These are phyloP conservation scores for Neoniphon sammara DNA, from an alignment of 2,797 vertebrate species.

Conservation along the genomic window DNA sequence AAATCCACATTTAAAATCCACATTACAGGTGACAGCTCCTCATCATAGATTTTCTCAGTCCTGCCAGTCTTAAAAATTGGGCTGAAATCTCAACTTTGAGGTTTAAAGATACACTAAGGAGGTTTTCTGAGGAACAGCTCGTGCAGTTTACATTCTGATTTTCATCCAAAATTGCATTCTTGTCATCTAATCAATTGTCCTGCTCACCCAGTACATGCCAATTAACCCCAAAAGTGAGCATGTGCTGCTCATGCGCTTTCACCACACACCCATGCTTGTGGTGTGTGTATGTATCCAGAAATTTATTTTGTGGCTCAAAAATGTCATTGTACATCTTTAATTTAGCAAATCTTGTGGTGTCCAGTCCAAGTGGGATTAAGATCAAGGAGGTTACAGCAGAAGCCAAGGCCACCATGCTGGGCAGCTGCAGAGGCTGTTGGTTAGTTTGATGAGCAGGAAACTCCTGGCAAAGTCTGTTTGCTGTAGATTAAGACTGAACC, in stretches of 20 bases:
- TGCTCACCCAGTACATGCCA: background rate
- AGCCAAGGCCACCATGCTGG: background rate
- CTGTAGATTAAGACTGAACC: too few relatives aligned
- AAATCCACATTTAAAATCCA: constrained; percentile 33
- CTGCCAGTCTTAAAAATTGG: too few relatives aligned
- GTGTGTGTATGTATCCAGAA: background rate
- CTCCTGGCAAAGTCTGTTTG: background rate
- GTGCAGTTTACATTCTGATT: background rate
- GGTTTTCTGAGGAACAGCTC: too few relatives aligned
- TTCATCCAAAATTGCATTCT: background rate
- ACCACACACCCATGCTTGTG: background rate
- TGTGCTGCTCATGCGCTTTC: background rate
- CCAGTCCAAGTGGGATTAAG: background rate
- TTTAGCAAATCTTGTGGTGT: background rate
- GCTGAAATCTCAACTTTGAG: too few relatives aligned
- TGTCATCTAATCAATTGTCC: background rate
- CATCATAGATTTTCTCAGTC: too few relatives aligned
- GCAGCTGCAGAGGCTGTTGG: background rate
- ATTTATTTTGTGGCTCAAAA: background rate
- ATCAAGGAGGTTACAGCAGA: background rate
- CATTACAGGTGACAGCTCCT: constrained; percentile 8
- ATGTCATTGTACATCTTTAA: background rate
- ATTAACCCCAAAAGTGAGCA: background rate
- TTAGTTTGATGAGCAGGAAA: background rate
- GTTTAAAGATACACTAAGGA: too few relatives aligned